Evolutionary conservation across 2,888 invertebrate species (phyloP).

Genomic region (Calameuta pallipes): DNA sequence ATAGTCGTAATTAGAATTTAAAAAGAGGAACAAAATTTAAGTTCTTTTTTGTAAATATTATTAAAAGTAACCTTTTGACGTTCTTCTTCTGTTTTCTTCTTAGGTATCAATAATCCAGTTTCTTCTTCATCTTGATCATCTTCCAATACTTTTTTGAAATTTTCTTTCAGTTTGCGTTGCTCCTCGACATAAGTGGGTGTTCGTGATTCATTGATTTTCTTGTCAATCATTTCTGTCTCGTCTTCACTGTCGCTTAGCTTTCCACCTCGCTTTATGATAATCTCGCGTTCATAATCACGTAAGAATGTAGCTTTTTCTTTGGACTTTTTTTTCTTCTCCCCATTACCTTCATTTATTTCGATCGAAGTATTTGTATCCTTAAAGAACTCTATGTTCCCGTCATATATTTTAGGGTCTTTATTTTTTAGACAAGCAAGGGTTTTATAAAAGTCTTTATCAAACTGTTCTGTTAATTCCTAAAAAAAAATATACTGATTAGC

Average conservation of each 20-base stretch:
- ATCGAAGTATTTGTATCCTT: slow-evolving; percentile 57
- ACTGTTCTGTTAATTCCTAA: slow-evolving; percentile 73
- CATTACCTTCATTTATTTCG: slow-evolving; percentile 2
- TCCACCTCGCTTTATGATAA: slow-evolving; percentile 78
- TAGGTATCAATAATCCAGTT: slow-evolving; percentile 47
- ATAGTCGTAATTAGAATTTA: background rate
- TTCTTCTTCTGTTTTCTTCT: slow-evolving; percentile 67
- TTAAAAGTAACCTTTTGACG: slow-evolving; percentile 37
- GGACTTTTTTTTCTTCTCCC: slow-evolving; percentile 52
- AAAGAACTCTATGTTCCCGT: slow-evolving; percentile 80
- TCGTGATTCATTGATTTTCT: slow-evolving; percentile 41
- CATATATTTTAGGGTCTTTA: slow-evolving; percentile 91
- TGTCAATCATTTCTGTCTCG: slow-evolving; percentile 45
- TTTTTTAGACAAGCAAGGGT: slow-evolving; percentile 87
- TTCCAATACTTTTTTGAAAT: slow-evolving; percentile 70
- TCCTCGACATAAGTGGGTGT: slow-evolving; percentile 75
- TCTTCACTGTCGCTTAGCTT: slow-evolving; percentile 62
- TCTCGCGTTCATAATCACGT: slow-evolving; percentile 83
- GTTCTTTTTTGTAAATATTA: slow-evolving; percentile 1
- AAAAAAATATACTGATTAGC: slow-evolving; percentile 19
- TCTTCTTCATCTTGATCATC: slow-evolving; percentile 70
- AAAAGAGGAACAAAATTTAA: background rate
- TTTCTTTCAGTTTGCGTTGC: slow-evolving; percentile 74
- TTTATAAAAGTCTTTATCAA: slow-evolving; percentile 89
- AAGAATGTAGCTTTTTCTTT: slow-evolving; percentile 74